These are phyloP conservation scores for Drosophila bocqueti DNA, from an alignment of 1,140 invertebrate genomes.

Conservation along the genomic window DNA sequence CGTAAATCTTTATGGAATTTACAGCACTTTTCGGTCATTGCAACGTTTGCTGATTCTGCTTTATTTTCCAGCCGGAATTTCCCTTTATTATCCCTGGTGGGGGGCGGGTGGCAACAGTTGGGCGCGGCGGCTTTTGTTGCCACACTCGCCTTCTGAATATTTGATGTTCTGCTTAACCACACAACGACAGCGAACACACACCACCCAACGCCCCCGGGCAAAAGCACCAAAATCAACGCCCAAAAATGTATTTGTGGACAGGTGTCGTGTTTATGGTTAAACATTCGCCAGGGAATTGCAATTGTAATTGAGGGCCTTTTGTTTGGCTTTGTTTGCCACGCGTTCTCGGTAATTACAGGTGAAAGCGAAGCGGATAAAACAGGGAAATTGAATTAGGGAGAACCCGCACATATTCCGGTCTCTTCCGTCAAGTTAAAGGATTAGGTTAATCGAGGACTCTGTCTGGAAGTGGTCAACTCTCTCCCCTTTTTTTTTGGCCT, in stretches of 20 bases:
- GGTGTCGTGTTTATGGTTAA: slow-evolving; percentile 53
- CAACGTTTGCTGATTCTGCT: neutral
- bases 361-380: neutral
- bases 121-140: slow-evolving; percentile 16
- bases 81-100: slow-evolving; percentile 5
- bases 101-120: slow-evolving; percentile 13
- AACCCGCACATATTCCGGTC: neutral
- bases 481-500: slow-evolving; percentile 28
- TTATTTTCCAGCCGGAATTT: slow-evolving; percentile 8
- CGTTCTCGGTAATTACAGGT: slow-evolving; percentile 21
- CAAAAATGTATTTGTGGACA: slow-evolving; percentile 46
- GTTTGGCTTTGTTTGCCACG: slow-evolving; percentile 23
- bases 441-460: slow-evolving; percentile 24
- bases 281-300: slow-evolving; percentile 46
- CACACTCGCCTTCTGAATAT: slow-evolving; percentile 44
- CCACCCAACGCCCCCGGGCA: neutral
- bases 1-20: neutral
- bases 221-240: slow-evolving; percentile 25
- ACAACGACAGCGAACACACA: neutral
- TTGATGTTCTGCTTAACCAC: slow-evolving; percentile 38
- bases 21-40: neutral
- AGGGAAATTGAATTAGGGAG: slow-evolving; percentile 29
- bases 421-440: slow-evolving; percentile 17
- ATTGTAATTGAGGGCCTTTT: slow-evolving; percentile 45
- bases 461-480: slow-evolving; percentile 22